phyloP scores from a whole-genome alignment of 2,113 vertebrate genomes.

The Rhegmatorhina hoffmannsi region DNA sequence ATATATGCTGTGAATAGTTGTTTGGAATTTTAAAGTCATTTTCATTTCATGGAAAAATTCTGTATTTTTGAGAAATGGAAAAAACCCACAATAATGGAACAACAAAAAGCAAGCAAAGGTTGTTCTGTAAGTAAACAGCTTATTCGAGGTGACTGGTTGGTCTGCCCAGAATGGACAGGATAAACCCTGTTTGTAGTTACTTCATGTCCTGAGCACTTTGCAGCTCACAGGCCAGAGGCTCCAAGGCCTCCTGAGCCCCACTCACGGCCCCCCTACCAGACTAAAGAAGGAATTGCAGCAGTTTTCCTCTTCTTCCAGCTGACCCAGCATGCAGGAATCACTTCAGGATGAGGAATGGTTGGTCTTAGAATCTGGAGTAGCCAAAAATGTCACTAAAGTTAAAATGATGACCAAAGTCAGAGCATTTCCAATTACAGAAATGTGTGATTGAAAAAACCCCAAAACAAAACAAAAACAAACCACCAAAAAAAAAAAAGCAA shows the following conservation, averaged over 20 bases:
- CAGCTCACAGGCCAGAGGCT: background rate
- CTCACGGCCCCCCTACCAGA: background rate
- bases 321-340: background rate
- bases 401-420: background rate
- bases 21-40: background rate
- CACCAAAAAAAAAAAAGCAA: background rate
- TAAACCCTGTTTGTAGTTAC: background rate
- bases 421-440: background rate
- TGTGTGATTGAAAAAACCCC: background rate
- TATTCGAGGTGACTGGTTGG: background rate
- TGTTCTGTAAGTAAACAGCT: background rate
- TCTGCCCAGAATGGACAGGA: background rate
- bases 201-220: background rate
- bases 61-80: background rate
- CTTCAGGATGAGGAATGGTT: background rate
- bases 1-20: background rate
- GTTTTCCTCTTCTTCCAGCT: background rate
- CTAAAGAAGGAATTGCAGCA: background rate
- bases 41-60: background rate
- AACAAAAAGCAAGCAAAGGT: background rate
- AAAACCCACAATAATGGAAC: background rate
- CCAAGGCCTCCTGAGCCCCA: background rate
- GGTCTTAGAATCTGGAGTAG: background rate
- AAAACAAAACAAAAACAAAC: too few species aligned
- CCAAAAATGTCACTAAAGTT: background rate